A percentile compares a stretch with the other conserved stretches of the same genome.
phyloP scores from a whole-genome alignment of 30 jellyfish, hydroid and myxozoan genomes.

The Pseudorhiza aurosa region DNA sequence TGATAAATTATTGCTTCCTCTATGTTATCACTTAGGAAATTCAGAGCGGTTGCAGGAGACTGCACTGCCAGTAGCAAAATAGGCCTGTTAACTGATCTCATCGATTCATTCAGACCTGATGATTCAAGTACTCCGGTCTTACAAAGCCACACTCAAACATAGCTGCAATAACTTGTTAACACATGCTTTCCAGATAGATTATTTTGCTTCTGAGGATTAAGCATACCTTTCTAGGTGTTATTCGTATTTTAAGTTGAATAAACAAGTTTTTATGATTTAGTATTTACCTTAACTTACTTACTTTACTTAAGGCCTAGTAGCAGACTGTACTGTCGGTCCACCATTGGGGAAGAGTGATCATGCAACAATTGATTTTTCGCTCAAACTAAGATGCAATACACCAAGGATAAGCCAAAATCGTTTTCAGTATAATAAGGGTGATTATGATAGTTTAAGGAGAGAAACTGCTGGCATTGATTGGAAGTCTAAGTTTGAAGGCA shows the following conservation, averaged over 20 bases:
- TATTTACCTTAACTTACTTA: conserved; percentile 14
- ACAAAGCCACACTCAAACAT: too few species aligned
- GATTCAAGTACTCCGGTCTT: too few species aligned
- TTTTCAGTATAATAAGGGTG: conserved; percentile 39
- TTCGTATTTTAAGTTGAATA: too few species aligned
- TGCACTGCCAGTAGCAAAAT: not conserved
- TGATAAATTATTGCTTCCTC: too few species aligned
- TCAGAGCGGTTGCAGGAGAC: not conserved
- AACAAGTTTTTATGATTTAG: too few species aligned
- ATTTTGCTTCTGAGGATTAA: too few species aligned
- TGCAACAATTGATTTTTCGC: conserved; percentile 18
- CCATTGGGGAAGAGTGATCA: conserved; percentile 40
- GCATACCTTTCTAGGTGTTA: too few species aligned
- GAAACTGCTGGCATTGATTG: conserved; percentile 15
- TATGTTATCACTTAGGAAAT: not conserved
- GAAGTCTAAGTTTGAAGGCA: conserved; percentile 24
- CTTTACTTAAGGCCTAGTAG: conserved; percentile 24
- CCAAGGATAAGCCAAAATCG: conserved; percentile 16
- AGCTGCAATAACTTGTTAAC: too few species aligned
- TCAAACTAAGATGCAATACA: conserved; percentile 32
- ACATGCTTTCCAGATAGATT: too few species aligned
- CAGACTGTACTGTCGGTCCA: conserved; percentile 24
- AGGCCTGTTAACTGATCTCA: too few species aligned
- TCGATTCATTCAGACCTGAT: too few species aligned
- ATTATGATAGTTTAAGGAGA: conserved; percentile 7